Evolutionary conservation across 2,797 vertebrate genomes (phyloP), one percentile per base, ranked within the genome.

Genomic region (Alosa sapidissima): DNA sequence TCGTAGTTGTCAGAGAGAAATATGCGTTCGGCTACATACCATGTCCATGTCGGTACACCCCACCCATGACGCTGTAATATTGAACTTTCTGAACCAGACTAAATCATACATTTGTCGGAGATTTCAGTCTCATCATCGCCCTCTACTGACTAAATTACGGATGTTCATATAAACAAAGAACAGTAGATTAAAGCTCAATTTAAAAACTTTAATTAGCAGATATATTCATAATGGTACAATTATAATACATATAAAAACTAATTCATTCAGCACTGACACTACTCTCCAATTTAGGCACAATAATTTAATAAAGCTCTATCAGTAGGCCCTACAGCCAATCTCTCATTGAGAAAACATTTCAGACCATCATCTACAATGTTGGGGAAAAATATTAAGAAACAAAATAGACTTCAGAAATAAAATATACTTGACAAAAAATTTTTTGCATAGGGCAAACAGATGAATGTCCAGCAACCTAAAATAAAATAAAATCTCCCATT

Each of bases 281-380:
- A 47, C 41, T 78, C 72, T 78, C 72, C 72, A 41, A 47, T 47
- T 78, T 78, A 78, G 72, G 72, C 72, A 78, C 72, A 78, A 78
- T 78, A 78, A 78, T 78, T 78, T 78, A 78, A 78, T 78, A 78
- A 78, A 78, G 72, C 72, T 78, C 72, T 78, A 78, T 78, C 72
- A 45, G 72, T 45, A 78, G 72, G 72, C 72, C 72, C 36, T 78
- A 47, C 16, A 19, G 72, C 21, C 72, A 19, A 78, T 78, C 72
- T 78, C 36, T 45, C 13, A 5, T 45, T 78, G 41, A 78, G 72
- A 78, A 47, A 78, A 78, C 72, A 78, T 78, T 78, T 78, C 72
- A 78, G 41, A 78, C 72, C 72, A 78, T 75, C 36, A 75, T 75
- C 68, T 19, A 75, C 19, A 78, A 19, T 47, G 19, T 45, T 47